Evolutionary conservation across 2,888 invertebrate species (phyloP).

Genomic region (Therioaphis trifolii): DNA sequence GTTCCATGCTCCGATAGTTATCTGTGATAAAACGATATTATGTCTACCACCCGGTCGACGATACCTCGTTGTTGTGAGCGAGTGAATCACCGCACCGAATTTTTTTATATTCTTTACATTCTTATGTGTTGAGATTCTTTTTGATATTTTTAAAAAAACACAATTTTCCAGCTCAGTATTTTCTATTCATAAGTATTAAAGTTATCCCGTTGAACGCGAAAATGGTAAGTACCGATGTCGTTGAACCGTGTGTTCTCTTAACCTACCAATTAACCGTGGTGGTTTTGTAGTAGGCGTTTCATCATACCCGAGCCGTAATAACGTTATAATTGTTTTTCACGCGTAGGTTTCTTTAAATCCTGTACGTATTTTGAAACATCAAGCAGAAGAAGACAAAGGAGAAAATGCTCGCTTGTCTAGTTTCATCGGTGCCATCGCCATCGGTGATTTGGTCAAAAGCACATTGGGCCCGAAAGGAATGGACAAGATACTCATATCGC

Average conservation of each 20-base stretch:
- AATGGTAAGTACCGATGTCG: slow-evolving; percentile 26
- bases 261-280: slow-evolving; percentile 7
- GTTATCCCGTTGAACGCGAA: not conserved
- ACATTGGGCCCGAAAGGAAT: slow-evolving; percentile 99
- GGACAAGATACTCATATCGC: slow-evolving; percentile 89
- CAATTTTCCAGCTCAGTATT: not conserved
- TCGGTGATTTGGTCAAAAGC: slow-evolving; percentile 97
- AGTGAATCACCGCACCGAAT: no score
- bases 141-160: not conserved
- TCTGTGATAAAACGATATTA: no score
- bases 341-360: slow-evolving; percentile 88
- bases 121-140: not conserved
- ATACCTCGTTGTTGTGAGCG: no score
- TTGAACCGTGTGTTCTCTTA: not conserved
- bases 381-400: slow-evolving; percentile 97
- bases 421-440: slow-evolving; percentile 98
- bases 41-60: no score
- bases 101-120: not conserved
- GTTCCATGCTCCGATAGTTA: no score
- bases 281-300: slow-evolving; percentile 2
- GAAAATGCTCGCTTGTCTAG: slow-evolving; percentile 97
- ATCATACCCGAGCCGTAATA: not conserved
- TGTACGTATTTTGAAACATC: slow-evolving; percentile 91
- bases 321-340: not conserved
- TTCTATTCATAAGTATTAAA: not conserved